phyloP scores from a whole-genome alignment of 2,113 vertebrate genomes.

The Onychostoma macrolepis region DNA sequence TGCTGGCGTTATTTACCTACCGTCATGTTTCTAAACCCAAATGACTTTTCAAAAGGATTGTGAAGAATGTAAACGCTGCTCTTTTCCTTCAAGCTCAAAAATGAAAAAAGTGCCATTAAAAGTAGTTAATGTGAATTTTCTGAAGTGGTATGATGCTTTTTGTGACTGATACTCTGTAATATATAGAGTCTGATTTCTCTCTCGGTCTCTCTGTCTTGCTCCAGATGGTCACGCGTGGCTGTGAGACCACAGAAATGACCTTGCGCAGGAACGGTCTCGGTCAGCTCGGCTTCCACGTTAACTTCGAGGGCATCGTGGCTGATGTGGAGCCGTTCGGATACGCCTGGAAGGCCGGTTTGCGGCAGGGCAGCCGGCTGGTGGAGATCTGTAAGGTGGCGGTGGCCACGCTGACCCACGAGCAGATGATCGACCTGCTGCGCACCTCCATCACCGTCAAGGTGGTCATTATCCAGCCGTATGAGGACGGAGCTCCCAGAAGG shows the following conservation, averaged over 20 bases:
- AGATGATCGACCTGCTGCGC: slow-evolving; percentile 96
- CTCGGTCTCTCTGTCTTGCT: slow-evolving; percentile 14
- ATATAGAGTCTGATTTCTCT: slow-evolving; percentile 17
- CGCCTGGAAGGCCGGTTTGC: slow-evolving; percentile 94
- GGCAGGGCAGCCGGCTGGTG: slow-evolving; percentile 94
- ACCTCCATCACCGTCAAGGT: slow-evolving; percentile 92
- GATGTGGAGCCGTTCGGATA: slow-evolving; percentile 97
- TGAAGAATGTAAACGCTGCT: neutral
- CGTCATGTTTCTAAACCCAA: neutral
- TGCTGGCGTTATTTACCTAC: neutral
- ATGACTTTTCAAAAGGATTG: neutral
- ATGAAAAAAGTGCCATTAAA: neutral
- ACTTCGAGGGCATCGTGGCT: slow-evolving; percentile 96
- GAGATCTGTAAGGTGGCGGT: slow-evolving; percentile 98
- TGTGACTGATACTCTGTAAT: neutral
- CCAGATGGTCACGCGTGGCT: slow-evolving; percentile 91
- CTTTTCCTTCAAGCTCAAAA: neutral
- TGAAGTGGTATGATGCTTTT: neutral
- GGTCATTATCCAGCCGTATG: slow-evolving; percentile 93
- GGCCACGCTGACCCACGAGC: slow-evolving; percentile 93
- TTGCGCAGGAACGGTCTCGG: slow-evolving; percentile 90
- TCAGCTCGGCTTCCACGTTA: slow-evolving; percentile 96
- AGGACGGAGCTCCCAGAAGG: slow-evolving; percentile 93
- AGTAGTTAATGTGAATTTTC: neutral
- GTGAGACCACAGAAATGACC: slow-evolving; percentile 93